Conservation (phyloP, 2,113 vertebrate genomes). For the Diglossa brunneiventris region DNA sequence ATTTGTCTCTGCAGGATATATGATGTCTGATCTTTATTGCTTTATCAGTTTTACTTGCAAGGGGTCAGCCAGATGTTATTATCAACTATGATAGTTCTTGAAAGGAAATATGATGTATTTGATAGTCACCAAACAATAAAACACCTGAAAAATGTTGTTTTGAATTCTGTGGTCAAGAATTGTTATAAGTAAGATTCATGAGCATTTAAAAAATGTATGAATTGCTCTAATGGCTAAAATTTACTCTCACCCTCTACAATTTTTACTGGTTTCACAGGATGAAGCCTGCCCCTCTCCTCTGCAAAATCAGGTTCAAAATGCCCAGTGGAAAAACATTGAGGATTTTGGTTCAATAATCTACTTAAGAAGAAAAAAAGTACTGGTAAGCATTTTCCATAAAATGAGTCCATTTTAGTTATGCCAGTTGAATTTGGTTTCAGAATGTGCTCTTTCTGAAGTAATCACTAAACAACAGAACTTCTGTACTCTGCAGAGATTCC, state of each 20-base stretch:
- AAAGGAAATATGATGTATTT: background rate
- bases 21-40: background rate
- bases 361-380: background rate
- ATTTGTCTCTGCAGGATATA: background rate
- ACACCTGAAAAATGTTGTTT: background rate
- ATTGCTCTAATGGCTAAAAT: background rate
- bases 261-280: background rate
- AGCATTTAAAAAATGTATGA: background rate
- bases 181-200: background rate
- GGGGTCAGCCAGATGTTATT: background rate
- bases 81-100: background rate
- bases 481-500: background rate
- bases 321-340: background rate
- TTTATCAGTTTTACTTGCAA: slow-evolving; percentile 24
- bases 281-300: background rate
- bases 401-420: background rate
- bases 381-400: slow-evolving; percentile 25
- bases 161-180: background rate
- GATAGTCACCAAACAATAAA: background rate
- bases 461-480: background rate
- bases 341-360: background rate
- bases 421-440: background rate
- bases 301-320: background rate
- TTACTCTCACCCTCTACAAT: background rate
- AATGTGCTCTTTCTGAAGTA: background rate